These are phyloP conservation scores for Hexactinellida sp. DNA, from an alignment of 37 sponge, comb jelly and placozoan genomes.

Conservation along the genomic window DNA sequence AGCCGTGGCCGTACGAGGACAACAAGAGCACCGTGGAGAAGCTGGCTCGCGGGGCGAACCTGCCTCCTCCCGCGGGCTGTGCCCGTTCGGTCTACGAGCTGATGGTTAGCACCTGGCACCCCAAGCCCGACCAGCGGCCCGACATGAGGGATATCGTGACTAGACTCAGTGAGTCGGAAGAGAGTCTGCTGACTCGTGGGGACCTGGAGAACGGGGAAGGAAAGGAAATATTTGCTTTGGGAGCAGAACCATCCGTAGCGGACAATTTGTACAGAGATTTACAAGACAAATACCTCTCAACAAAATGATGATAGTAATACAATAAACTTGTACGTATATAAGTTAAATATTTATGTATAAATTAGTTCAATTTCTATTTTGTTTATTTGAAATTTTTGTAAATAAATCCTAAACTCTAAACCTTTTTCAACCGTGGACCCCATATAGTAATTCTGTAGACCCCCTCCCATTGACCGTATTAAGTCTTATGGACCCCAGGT, in stretches of 20 bases:
- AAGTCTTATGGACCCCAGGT: no score
- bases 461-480: no score
- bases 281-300: background rate
- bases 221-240: background rate
- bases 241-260: background rate
- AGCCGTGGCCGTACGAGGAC: slow-evolving; percentile 14
- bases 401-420: no score
- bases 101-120: slow-evolving; percentile 10
- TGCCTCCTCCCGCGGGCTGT: background rate
- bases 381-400: no score
- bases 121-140: background rate
- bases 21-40: background rate
- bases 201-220: background rate
- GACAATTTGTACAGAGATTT: background rate
- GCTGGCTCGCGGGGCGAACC: background rate
- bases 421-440: no score
- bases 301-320: background rate
- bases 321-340: background rate
- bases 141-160: background rate
- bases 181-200: background rate
- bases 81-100: background rate
- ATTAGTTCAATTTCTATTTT: no score
- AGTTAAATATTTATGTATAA: no score
- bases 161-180: background rate
- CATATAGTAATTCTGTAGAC: no score